Evolutionary conservation across 2,888 invertebrate species (phyloP).

Genomic region (Micropterix aruncella): DNA sequence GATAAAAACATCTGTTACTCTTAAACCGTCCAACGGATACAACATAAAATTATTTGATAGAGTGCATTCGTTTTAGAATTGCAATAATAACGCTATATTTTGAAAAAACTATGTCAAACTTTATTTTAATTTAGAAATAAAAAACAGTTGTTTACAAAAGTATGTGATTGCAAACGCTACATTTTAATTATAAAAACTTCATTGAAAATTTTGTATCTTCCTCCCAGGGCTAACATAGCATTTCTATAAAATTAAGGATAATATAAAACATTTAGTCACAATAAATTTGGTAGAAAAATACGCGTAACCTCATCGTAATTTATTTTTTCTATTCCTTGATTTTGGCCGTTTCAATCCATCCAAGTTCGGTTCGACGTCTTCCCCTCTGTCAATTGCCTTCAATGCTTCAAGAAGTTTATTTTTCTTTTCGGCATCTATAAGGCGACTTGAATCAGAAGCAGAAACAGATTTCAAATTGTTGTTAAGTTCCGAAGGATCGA

Average conservation of each 20-base stretch:
- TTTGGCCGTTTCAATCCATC: conserved; percentile 7
- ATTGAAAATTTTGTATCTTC: too few species aligned
- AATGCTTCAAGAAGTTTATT: conserved; percentile 45
- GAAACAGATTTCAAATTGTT: conserved; percentile 25
- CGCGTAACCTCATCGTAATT: neutral
- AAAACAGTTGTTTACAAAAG: too few species aligned
- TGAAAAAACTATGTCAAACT: too few species aligned
- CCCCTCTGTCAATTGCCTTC: conserved; percentile 44
- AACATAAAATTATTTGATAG: neutral
- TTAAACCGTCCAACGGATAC: neutral
- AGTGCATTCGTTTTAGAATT: too few species aligned
- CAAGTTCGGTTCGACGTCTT: conserved; percentile 12
- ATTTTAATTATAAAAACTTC: too few species aligned
- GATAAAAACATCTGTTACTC: neutral
- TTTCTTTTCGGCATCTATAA: conserved; percentile 25
- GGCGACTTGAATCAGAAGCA: conserved; percentile 11
- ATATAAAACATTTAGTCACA: neutral
- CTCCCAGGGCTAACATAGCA: too few species aligned
- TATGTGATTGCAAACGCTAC: too few species aligned
- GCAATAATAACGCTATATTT: too few species aligned
- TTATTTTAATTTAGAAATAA: too few species aligned
- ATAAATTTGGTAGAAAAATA: neutral
- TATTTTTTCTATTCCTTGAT: neutral
- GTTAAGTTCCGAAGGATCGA: conserved; percentile 25
- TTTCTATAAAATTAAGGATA: neutral